A percentile compares a stretch with the other conserved stretches of the same genome.
Evolutionary conservation across 2,113 vertebrate genomes (phyloP).

Genomic region (Thinocorus orbignyianus): DNA sequence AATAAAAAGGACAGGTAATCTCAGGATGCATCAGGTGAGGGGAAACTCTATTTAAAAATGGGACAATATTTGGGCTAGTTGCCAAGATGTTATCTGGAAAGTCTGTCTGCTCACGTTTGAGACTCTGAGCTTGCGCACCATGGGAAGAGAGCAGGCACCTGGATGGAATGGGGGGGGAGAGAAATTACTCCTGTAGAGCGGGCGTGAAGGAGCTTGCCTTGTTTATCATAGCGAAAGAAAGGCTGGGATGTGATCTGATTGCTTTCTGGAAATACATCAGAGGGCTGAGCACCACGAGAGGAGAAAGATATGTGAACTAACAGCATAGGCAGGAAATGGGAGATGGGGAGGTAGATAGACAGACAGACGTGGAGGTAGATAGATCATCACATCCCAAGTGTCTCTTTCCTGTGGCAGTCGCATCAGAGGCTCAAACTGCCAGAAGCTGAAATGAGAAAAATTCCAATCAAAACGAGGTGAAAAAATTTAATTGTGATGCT

Average conservation of each 20-base stretch:
- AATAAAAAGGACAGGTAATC: not conserved
- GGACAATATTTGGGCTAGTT: not conserved
- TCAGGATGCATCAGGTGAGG: not conserved
- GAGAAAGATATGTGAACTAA: conserved; percentile 32
- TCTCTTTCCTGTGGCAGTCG: not conserved
- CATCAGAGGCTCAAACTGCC: not conserved
- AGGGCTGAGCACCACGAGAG: not conserved
- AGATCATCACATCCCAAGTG: not conserved
- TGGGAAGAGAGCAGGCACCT: not conserved
- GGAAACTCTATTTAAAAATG: not conserved
- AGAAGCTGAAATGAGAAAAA: not conserved
- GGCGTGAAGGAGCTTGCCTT: conserved; percentile 53
- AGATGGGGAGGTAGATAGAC: not conserved
- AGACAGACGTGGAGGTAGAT: not conserved
- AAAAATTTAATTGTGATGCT: not conserved
- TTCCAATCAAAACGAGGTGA: not conserved
- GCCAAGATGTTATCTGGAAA: conserved; percentile 7
- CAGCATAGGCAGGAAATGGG: conserved; percentile 12
- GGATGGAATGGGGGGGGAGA: not conserved
- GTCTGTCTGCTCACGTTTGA: not conserved
- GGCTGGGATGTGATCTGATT: not conserved
- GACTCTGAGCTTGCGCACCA: not conserved
- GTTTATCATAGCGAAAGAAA: conserved; percentile 31
- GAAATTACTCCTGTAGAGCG: not conserved
- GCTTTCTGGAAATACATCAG: conserved; percentile 55